phyloP scores from a whole-genome alignment of 2,888 invertebrate genomes.

The Caenorhabditis parvicauda region DNA sequence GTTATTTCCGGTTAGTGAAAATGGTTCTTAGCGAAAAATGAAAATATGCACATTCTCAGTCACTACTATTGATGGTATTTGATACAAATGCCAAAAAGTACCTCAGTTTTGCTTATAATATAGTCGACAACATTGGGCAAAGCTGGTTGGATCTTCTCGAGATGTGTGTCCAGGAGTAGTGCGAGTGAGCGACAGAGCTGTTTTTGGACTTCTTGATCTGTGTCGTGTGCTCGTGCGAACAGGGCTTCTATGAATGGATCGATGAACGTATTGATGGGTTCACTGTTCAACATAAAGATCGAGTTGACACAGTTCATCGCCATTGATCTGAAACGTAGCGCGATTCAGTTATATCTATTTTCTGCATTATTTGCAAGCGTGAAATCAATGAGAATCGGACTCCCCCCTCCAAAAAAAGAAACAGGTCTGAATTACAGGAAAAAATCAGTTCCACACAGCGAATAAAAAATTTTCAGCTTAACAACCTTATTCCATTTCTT shows the following conservation, averaged over 20 bases:
- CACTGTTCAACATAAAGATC: slow-evolving; percentile 89
- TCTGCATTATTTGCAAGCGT: no score
- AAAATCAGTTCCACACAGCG: not conserved
- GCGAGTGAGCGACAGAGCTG: slow-evolving; percentile 97
- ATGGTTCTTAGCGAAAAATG: not conserved
- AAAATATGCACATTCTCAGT: not conserved
- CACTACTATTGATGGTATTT: not conserved
- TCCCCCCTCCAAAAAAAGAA: slow-evolving; percentile 27
- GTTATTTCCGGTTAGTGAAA: not conserved
- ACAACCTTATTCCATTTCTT: no score
- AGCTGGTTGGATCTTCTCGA: slow-evolving; percentile 90
- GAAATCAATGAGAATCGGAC: no score
- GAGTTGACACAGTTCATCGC: slow-evolving; percentile 98
- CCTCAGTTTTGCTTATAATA: slow-evolving; percentile 82
- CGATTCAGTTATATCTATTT: no score
- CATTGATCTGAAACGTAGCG: slow-evolving; percentile 79
- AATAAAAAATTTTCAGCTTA: no score
- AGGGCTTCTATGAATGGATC: slow-evolving; percentile 90
- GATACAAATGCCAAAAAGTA: slow-evolving; percentile 5
- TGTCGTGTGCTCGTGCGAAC: slow-evolving; percentile 89
- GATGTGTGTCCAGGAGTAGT: slow-evolving; percentile 88
- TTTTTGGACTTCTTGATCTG: slow-evolving; percentile 93
- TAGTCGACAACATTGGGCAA: slow-evolving; percentile 96
- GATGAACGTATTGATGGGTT: slow-evolving; percentile 89
- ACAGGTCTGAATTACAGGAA: not conserved